These are phyloP conservation scores for Kradibia gibbosae DNA, from an alignment of 1,140 invertebrate species.

Conservation along the genomic window DNA sequence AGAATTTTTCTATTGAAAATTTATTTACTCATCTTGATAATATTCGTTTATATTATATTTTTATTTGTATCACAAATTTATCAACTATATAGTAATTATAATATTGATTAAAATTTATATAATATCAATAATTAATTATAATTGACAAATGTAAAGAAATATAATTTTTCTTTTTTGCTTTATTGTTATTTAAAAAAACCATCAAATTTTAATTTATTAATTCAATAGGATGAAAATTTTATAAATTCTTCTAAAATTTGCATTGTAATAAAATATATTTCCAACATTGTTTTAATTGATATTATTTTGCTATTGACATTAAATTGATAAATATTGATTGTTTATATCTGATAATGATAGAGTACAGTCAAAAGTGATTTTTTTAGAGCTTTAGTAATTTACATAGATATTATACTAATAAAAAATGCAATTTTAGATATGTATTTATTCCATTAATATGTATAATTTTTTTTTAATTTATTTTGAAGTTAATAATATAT, in stretches of 20 bases:
- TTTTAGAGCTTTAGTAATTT: background rate
- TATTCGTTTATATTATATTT: background rate
- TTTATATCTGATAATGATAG: background rate
- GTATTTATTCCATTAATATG: background rate
- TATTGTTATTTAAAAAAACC: background rate
- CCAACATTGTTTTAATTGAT: background rate
- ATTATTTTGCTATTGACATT: constrained; percentile 23
- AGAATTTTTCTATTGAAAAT: background rate
- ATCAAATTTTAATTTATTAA: background rate
- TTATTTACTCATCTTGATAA: background rate
- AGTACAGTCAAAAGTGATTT: constrained; percentile 31
- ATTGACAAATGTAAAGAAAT: too few species aligned
- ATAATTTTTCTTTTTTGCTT: background rate
- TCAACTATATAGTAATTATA: background rate
- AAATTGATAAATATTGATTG: too few species aligned
- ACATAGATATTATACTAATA: background rate
- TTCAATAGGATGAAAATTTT: constrained; percentile 7
- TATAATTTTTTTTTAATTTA: background rate
- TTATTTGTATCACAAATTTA: background rate
- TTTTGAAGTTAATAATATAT: too few species aligned
- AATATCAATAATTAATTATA: too few species aligned
- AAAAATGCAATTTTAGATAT: constrained; percentile 23
- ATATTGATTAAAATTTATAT: background rate
- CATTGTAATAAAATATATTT: constrained; percentile 19
- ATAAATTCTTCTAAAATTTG: background rate